Conservation (phyloP, 2,113 vertebrate genomes). For the Puntigrus tetrazona region DNA sequence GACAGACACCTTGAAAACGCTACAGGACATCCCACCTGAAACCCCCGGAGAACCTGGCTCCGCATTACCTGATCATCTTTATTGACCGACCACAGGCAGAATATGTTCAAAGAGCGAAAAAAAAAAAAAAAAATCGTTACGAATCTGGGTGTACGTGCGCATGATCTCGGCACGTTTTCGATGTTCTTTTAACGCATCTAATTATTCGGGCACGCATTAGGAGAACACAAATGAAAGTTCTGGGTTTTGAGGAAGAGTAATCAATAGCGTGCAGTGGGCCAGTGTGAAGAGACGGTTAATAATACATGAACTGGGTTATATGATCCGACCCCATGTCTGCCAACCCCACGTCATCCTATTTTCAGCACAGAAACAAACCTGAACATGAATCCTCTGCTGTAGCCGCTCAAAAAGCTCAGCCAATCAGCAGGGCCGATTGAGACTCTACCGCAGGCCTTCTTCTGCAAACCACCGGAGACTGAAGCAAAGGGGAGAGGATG, state of each 20-base stretch:
- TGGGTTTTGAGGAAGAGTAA: conserved; percentile 18
- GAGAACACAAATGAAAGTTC: not conserved
- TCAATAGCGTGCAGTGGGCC: conserved; percentile 28
- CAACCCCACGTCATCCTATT: conserved; percentile 13
- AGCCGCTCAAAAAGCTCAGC: conserved; percentile 35
- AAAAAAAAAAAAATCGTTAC: conserved; percentile 15
- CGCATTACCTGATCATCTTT: conserved; percentile 26
- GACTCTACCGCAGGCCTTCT: not conserved
- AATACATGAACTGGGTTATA: conserved; percentile 36
- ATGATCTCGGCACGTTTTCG: not conserved
- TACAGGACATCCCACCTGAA: conserved; percentile 11
- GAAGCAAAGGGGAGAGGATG: not conserved
- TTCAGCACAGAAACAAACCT: conserved; percentile 25
- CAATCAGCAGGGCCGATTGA: not conserved
- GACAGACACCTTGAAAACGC: conserved; percentile 20
- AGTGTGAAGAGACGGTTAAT: conserved; percentile 24
- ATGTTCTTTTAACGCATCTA: not conserved
- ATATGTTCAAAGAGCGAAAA: conserved; percentile 12
- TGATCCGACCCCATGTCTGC: conserved; percentile 15
- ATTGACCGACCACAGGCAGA: conserved; percentile 25
- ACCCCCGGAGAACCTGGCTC: not conserved
- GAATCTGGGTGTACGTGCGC: not conserved
- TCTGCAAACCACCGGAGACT: not conserved
- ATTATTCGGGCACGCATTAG: not conserved
- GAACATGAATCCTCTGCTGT: conserved; percentile 24